Percentiles rank a stretch among this genome's conserved stretches.
phyloP scores from a whole-genome alignment of 2,113 vertebrate genomes.

The Eupsittula cactorum region DNA sequence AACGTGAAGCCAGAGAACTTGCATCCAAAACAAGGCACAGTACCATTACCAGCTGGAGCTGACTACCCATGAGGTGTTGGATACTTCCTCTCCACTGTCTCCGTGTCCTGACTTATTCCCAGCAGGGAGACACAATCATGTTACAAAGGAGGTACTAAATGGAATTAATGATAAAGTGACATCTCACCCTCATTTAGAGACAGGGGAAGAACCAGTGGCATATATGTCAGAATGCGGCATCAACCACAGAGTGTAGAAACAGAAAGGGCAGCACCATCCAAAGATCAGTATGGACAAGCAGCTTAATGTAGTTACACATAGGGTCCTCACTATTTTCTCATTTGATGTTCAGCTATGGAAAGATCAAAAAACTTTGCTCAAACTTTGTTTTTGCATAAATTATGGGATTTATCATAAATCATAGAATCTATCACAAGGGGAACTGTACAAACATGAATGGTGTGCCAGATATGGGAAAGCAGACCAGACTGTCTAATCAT shows the following conservation, averaged over 20 bases:
- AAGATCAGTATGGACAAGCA: not conserved
- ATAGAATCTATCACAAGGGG: not conserved
- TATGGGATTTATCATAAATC: not conserved
- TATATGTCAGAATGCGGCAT: not conserved
- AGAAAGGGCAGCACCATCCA: not conserved
- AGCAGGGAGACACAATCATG: not conserved
- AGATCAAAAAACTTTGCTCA: not conserved
- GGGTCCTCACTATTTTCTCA: not conserved
- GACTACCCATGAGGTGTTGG: not conserved
- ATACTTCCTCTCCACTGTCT: not conserved
- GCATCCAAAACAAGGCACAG: not conserved
- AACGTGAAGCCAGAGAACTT: not conserved
- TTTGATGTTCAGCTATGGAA: not conserved
- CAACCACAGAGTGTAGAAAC: not conserved
- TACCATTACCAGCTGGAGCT: not conserved
- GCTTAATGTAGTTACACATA: not conserved
- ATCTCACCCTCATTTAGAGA: not conserved
- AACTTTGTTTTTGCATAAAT: not conserved
- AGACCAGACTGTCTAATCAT: not conserved
- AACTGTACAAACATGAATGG: not conserved
- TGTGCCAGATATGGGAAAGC: not conserved
- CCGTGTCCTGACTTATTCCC: not conserved
- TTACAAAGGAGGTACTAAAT: not conserved
- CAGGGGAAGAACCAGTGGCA: not conserved
- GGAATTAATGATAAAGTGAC: not conserved